Base-by-base conservation (phyloP, 2,113 vertebrate species). In the Callipepla californica region DNA sequence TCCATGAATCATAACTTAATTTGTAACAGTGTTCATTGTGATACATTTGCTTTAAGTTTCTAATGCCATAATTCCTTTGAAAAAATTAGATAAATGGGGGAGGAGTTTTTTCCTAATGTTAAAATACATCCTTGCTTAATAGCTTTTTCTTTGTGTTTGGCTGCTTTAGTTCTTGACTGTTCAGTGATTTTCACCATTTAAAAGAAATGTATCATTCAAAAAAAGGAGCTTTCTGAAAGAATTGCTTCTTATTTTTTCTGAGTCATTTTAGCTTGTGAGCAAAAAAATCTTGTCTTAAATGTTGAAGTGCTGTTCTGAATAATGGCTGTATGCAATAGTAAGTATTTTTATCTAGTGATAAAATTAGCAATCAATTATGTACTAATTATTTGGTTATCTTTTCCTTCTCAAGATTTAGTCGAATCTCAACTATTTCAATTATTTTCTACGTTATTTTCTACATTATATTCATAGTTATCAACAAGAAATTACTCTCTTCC, bases 381-480 rank as follows among this genome's bases (percentile, higher is more conserved):
- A 83, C 78, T 87, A 48, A 23, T 55, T 84, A 5, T 70, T 92
- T 93, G 7, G 8, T 69, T 19, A 51, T 86, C 86, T 73, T 66
- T 40, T 88, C 44, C 32, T 28, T 92, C 38, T 55, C 67, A 62
- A 89, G 90, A 40, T 83, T 79, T 30, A 80, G 81, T 76, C n/a
- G 87, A 67, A 91, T 94, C 40, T 92, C 80, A 66, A 28, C 28
- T 79, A 55, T 85, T 92, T 76, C 72, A 19, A 70, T 94, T 94
- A 89, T 55, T 96, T 89, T 80, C 79, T 91, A 55, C 85, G 78
- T 96, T 95, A 28, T 89, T 96, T 89, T 80, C 79, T 91, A 55
- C 85, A 78, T 96, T 95, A 28, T 89, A 89, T 92, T 55, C 85
- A 53, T 93, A 87, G 97, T 80, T 92, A 92, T 88, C 50, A 92